phyloP scores from a whole-genome alignment of 2,797 vertebrate species.

The Tenualosa thibaudeaui region DNA sequence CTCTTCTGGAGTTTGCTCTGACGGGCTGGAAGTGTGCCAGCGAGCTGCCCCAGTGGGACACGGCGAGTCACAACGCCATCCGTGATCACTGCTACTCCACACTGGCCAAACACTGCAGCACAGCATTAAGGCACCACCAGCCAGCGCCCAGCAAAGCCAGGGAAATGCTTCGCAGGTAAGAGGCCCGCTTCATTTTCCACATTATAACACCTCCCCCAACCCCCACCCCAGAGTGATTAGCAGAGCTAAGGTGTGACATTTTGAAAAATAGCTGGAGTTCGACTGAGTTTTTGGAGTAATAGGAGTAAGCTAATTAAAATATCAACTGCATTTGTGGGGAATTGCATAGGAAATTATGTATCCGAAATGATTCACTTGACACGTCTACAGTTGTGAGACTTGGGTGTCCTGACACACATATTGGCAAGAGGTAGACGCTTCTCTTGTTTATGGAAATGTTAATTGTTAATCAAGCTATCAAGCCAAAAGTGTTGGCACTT shows the following conservation, averaged over 20 bases:
- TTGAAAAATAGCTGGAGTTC: too few relatives aligned
- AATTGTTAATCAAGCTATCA: not conserved
- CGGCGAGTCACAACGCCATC: constrained; percentile 64
- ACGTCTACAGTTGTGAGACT: not conserved
- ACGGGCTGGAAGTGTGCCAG: constrained; percentile 71
- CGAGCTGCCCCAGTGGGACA: constrained; percentile 76
- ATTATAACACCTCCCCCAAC: too few relatives aligned
- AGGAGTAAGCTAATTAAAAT: not conserved
- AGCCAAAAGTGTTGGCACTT: not conserved
- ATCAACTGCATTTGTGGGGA: not conserved
- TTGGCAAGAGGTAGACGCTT: not conserved
- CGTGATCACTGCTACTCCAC: constrained; percentile 67
- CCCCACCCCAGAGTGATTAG: not conserved
- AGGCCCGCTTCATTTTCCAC: not conserved
- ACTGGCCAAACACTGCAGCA: constrained; percentile 61
- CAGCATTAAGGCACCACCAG: constrained; percentile 63
- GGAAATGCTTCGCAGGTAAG: constrained; percentile 70
- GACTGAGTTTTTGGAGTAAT: not conserved
- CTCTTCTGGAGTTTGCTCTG: constrained; percentile 66
- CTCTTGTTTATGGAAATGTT: not conserved
- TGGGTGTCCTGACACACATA: not conserved
- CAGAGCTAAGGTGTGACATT: not conserved
- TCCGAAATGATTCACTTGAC: not conserved
- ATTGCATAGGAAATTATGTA: not conserved
- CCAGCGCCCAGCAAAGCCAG: constrained; percentile 54